These are phyloP conservation scores for Enteromius unitaeniatus DNA, from an alignment of 2,797 vertebrate genomes.

Conservation along the genomic window DNA sequence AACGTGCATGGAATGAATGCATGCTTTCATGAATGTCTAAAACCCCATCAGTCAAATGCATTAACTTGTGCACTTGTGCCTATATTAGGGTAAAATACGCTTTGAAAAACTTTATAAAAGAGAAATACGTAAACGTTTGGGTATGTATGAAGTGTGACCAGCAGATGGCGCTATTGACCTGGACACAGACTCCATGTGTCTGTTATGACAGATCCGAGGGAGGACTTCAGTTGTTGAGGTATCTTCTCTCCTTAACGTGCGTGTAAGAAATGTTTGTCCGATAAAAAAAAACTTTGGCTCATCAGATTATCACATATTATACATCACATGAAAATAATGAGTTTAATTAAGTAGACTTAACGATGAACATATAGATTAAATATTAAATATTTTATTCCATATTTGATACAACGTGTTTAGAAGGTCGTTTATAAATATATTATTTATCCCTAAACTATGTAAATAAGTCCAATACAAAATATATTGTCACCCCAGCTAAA, in stretches of 20 bases:
- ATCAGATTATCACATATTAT: neutral
- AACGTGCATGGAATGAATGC: neutral
- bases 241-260: constrained; percentile 69
- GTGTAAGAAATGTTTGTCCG: constrained; percentile 67
- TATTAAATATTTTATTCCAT: neutral
- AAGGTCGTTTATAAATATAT: constrained; percentile 3
- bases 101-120: neutral
- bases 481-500: neutral
- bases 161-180: constrained; percentile 42
- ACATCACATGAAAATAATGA: neutral
- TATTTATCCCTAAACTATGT: neutral
- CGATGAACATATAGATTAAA: neutral
- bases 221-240: constrained; percentile 71
- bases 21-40: constrained; percentile 21
- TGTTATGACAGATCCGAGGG: constrained; percentile 64
- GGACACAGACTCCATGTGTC: constrained; percentile 63
- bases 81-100: neutral
- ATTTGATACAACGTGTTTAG: neutral
- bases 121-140: neutral
- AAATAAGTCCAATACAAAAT: neutral
- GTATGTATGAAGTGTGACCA: constrained; percentile 3
- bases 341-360: neutral
- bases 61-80: neutral
- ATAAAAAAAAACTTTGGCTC: neutral
- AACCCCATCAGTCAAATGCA: constrained; percentile 22